phyloP scores from a whole-genome alignment of 2,113 vertebrate genomes.

The Rhegmatorhina hoffmannsi region DNA sequence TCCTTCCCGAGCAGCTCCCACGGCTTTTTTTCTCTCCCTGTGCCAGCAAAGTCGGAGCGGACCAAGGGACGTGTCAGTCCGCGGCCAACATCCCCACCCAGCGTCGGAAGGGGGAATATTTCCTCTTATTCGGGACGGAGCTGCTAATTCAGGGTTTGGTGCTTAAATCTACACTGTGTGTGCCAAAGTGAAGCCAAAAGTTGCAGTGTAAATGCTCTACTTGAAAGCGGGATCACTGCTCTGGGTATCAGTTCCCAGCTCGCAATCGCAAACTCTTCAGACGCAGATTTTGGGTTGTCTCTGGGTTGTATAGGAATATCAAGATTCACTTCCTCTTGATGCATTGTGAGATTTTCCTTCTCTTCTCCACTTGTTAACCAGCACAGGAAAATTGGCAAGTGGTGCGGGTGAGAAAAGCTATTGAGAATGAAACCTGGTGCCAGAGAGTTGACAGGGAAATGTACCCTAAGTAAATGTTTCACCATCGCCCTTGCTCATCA shows the following conservation, averaged over 20 bases:
- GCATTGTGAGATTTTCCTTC: background rate
- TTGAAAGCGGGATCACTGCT: background rate
- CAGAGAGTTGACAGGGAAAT: background rate
- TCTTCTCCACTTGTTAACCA: background rate
- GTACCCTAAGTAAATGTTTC: background rate
- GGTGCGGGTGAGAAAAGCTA: background rate
- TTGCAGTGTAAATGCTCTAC: rapidly evolving
- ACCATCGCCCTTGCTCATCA: background rate
- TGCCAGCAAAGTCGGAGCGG: background rate
- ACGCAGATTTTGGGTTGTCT: background rate
- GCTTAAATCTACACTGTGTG: rapidly evolving
- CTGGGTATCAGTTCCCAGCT: rapidly evolving
- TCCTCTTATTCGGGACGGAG: background rate
- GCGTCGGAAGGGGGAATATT: background rate
- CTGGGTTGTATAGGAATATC: rapidly evolving
- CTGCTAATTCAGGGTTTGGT: background rate
- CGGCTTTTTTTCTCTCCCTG: background rate
- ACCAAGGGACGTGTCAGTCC: background rate
- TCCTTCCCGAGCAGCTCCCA: background rate
- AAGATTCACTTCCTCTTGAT: background rate
- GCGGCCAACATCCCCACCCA: constrained; percentile 38
- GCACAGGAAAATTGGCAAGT: background rate
- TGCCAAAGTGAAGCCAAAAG: background rate
- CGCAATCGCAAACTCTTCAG: rapidly evolving
- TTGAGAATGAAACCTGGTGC: background rate